Base-by-base conservation (phyloP, 1,140 invertebrate species). In the Drosophila baimaii region DNA sequence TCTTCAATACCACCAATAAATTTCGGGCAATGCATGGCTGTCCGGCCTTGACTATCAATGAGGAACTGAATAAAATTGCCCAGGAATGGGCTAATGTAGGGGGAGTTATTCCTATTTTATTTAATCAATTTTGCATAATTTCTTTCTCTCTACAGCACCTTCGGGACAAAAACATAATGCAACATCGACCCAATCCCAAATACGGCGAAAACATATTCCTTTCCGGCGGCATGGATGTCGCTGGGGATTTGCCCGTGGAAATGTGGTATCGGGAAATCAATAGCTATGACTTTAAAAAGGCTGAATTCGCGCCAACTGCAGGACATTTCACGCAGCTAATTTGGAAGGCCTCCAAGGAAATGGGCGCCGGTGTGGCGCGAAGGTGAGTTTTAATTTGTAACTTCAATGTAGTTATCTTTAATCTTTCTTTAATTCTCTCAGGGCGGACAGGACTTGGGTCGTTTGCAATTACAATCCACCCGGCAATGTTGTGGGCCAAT, bases 381-480 rank as follows among this genome's bases (percentile, higher is more conserved):
- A 90, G 39, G 86, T 90, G 8, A 63, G 27, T 47, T 13, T 13
- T 3, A 5, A 13, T 25, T 0, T 19, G n/a, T 19, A 0, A 12
- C 3, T 17, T 1, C 2, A 49, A 12, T 49, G 1, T 17, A 29
- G 9, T 5, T 2, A 4, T 13, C 2, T 37, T 9, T 0, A 0
- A 13, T 13, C 9, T 4, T 23, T 8, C 15, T 25, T 12, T 64
- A 9, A 33, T 55, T 25, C 1, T 17, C 5, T 29, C 5, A 90
- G 86, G 54, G 89, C 79, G 44, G 88, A 90, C 47, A 71, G 82
- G 9, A 90, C 88, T 15, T 90, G 82, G 86, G 95, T 96, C 1
- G 96, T 97, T 0, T 95, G 95, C 59, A 96, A 96, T 80, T 97
- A 97, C 82, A 93, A 94, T 92, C 96, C 96, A 1, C 93, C 95